Conservation (phyloP, 2,888 invertebrate genomes). For the Monoplex corrugatus region DNA sequence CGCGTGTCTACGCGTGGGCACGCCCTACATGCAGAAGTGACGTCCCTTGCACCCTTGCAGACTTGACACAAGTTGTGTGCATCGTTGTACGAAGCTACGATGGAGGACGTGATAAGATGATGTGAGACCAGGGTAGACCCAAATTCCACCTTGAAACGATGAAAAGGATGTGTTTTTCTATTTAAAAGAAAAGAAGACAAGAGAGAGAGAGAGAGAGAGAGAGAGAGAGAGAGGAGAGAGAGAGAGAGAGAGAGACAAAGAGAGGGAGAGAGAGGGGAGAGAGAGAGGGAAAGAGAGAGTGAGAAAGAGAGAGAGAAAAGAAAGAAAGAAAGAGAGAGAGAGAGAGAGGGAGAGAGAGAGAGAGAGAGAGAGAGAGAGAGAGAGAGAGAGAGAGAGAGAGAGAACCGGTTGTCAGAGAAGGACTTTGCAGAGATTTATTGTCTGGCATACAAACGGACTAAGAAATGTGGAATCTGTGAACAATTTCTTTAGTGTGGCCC, state of each 20-base stretch:
- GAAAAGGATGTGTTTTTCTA: too few species aligned
- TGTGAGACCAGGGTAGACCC: too few species aligned
- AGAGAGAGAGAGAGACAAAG: background rate
- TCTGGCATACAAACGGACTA: too few species aligned
- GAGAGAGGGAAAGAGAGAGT: background rate
- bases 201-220: background rate
- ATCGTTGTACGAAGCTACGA: too few species aligned
- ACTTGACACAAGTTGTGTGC: too few species aligned
- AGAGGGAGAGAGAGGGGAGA: background rate
- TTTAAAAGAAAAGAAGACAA: too few species aligned
- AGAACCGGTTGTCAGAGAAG: background rate
- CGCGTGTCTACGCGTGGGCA: background rate
- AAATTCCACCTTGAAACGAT: too few species aligned
- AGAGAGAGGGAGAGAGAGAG: conserved; percentile 26
- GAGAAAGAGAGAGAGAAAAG: background rate
- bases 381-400: background rate
- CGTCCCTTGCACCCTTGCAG: too few species aligned
- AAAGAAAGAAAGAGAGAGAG: conserved; percentile 18
- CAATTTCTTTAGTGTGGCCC: too few species aligned
- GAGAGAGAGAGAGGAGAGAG: conserved; percentile 11
- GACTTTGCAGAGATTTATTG: background rate
- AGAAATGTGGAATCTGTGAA: too few species aligned
- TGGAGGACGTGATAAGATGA: too few species aligned
- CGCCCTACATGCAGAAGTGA: too few species aligned
- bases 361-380: conserved; percentile 11